Evolutionary conservation across 2,113 vertebrate genomes (phyloP).

Genomic region (Melanerpes aurifrons): DNA sequence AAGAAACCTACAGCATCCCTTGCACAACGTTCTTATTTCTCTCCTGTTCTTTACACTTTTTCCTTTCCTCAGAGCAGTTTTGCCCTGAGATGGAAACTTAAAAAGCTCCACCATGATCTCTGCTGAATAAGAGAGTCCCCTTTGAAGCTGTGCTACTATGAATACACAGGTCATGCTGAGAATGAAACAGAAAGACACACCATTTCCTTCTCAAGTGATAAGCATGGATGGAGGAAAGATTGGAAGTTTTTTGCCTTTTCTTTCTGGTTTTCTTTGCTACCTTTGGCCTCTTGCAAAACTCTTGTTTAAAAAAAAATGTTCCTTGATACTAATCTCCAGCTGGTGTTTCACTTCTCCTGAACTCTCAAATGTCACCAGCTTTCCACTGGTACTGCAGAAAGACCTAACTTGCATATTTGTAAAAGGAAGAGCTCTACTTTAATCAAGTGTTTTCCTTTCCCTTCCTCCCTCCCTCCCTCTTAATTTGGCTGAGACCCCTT

Average conservation of each 20-base stretch:
- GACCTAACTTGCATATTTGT: conserved; percentile 11
- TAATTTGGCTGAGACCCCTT: background rate
- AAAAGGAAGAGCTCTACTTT: conserved; percentile 5
- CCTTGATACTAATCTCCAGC: conserved; percentile 20
- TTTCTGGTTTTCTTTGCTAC: background rate
- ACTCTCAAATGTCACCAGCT: conserved; percentile 46
- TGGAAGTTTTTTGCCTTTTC: too few species aligned
- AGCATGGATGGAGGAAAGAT: background rate
- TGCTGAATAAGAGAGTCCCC: background rate
- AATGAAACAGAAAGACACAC: conserved; percentile 2
- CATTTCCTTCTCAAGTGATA: conserved; percentile 17
- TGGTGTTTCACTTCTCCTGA: conserved; percentile 28
- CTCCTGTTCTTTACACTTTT: background rate
- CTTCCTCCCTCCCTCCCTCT: background rate
- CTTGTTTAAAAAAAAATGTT: conserved; percentile 29
- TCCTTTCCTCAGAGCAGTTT: background rate
- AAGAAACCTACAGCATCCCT: background rate
- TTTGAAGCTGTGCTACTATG: conserved; percentile 35
- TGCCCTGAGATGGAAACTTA: background rate
- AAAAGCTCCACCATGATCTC: background rate
- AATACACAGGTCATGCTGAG: conserved; percentile 1
- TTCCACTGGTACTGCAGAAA: background rate
- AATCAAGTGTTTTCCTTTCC: background rate
- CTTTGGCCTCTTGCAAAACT: background rate
- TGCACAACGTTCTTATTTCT: background rate